Evolutionary conservation across 2,113 vertebrate species (phyloP), one percentile per base, ranked within the genome.

Genomic region (Alethe diademata): DNA sequence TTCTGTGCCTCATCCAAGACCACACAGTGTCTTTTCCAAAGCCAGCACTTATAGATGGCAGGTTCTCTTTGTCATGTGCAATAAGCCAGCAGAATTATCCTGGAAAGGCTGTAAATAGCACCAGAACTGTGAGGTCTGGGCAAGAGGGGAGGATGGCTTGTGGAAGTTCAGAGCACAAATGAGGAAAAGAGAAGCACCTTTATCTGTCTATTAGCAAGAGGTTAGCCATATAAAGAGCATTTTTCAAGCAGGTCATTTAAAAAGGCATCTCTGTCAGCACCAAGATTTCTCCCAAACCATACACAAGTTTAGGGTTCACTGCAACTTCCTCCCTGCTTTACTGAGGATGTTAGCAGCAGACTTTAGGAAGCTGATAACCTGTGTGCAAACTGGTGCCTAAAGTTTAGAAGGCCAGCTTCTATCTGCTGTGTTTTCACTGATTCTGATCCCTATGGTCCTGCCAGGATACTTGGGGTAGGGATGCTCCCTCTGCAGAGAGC

Each of bases 21-120:
- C 73, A 54, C 56, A 57, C 22, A 70, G 67, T 69, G 76, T 60
- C 31, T 81, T 86, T 93, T 67, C 85, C 56, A 83, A 78, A 90
- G 48, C 2, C 36, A 94, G 31, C 83, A 54, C 57, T 96, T 96
- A 76, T 11, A 78, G 56, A 60, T 38, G 89, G 80, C 85, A 91
- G 64, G 43, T 74, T 85, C 86, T 60, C 78, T 85, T 93, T 81
- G 65, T 58, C 2, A 25, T 50, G 35, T 60, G 96, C 73, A 65
- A 40, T 85, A 94, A 95, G 70, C 60, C 94, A 93, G 95, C 62
- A 61, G 88, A 92, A 95, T 86, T 96, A 86, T 38, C 85, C 78
- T 86, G 95, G 87, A 94, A 92, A 84, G 86, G 79, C 83, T 96
- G 86, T 75, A 84, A 97, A 92, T 64, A 89, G 89, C 72, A 61